Percentiles rank a stretch among this genome's conserved stretches.
phyloP scores from a whole-genome alignment of 2,797 vertebrate genomes.

The Aplochiton taeniatus region DNA sequence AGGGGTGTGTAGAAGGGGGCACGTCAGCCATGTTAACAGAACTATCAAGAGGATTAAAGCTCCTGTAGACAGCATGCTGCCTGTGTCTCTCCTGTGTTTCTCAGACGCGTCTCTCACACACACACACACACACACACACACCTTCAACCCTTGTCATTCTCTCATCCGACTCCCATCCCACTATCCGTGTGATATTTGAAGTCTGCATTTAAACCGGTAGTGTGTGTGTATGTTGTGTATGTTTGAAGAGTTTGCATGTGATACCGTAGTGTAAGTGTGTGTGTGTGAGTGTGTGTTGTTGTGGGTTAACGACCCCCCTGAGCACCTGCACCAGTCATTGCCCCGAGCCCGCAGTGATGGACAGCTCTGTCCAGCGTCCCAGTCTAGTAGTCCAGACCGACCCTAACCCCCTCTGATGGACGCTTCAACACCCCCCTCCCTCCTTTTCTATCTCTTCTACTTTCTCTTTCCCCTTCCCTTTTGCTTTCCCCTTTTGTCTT shows the following conservation, averaged over 20 bases:
- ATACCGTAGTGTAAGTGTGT: too few species aligned
- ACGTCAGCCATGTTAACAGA: conserved; percentile 23
- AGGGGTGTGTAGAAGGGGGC: conserved; percentile 2
- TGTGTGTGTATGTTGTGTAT: neutral
- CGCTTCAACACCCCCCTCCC: too few species aligned
- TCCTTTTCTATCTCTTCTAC: neutral
- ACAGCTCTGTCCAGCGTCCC: too few species aligned
- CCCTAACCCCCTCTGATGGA: neutral
- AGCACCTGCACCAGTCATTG: too few species aligned
- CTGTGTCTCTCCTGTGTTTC: neutral
- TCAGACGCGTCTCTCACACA: neutral
- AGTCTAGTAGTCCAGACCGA: too few species aligned
- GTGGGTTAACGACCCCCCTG: too few species aligned
- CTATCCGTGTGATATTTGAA: too few species aligned
- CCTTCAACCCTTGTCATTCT: neutral
- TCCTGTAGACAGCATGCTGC: conserved; percentile 14
- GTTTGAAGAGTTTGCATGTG: too few species aligned
- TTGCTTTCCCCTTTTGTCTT: neutral
- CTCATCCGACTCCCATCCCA: too few species aligned
- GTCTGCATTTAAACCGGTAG: too few species aligned
- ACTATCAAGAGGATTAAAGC: conserved; percentile 25
- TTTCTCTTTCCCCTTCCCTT: neutral
- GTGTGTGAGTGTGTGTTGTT: too few species aligned
- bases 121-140: neutral
- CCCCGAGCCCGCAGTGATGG: too few species aligned